Base-by-base conservation (phyloP, 1,140 invertebrate genomes). In the Bombus picipes region DNA sequence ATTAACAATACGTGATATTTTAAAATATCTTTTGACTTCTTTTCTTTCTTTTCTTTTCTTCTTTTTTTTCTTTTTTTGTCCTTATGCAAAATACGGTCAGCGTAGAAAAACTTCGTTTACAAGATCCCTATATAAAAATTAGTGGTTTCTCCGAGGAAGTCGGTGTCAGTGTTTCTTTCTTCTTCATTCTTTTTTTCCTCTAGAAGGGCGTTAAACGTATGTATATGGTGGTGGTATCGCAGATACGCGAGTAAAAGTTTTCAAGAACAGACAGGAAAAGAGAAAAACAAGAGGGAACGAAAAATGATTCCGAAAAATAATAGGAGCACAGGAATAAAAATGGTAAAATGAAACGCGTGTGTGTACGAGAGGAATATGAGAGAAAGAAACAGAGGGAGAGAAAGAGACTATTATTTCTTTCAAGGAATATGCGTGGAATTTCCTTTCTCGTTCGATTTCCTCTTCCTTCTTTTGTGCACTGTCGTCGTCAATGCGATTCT, bases 91-190 rank as follows among this genome's bases (percentile, higher is more conserved):
- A 84, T 84, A 84, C 32, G 15, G 76, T 79, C 76, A 62, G 82
- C 82, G 82, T 85, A 84, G 66, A 85, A 80, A 85, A 80, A 73
- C 47, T 57, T 72, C 53, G 76, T 65, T 47, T 78, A 79, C 76
- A 79, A 85, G 65, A 80, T 80, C 41, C 83, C 57, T 59, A 78
- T 72, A 72, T 85, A 80, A 85, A 85, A 85, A 80, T 84, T 84
- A 73, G 83, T 80, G 37, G 34, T 65, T 79, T 62, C 57, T 78
- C 75, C 74, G 41, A 53, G 83, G 83, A 85, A 65, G 77, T 73
- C 39, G 82, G 65, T 77, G 43, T 71, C 25, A 25, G 28, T 34
- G n/a, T 53, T 74, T 53, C 25, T 39, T 39, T 39, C 22, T 39
- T 70, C 12, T 9, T 39, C 13, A 1, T 59, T 59, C 13, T 59